phyloP scores from a whole-genome alignment of 1,140 invertebrate species.

The Oedothorax gibbosus region DNA sequence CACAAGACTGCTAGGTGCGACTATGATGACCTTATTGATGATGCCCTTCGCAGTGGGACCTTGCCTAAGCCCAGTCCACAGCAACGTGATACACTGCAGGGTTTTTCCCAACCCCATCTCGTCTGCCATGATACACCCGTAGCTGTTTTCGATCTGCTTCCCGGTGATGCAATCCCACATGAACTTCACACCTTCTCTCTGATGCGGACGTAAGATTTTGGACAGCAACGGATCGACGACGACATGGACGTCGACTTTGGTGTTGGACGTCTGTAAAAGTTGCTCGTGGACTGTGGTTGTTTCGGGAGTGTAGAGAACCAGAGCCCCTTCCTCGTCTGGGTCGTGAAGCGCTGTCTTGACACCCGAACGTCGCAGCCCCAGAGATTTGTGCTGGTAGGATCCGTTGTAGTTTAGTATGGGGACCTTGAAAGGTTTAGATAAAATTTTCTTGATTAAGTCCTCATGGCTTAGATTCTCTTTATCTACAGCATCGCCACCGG shows the following conservation, averaged over 20 bases:
- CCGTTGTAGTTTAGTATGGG: slow-evolving; percentile 90
- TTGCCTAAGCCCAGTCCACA: slow-evolving; percentile 94
- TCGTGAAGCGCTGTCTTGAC: slow-evolving; percentile 86
- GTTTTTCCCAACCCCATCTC: slow-evolving; percentile 99
- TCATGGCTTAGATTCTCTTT: slow-evolving; percentile 72
- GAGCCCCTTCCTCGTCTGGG: slow-evolving; percentile 91
- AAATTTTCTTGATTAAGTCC: slow-evolving; percentile 81
- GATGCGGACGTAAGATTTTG: slow-evolving; percentile 85
- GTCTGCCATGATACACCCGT: slow-evolving; percentile 98
- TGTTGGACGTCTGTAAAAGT: slow-evolving; percentile 91
- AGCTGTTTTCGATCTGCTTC: slow-evolving; percentile 84
- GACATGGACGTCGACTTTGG: slow-evolving; percentile 84
- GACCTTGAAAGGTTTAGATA: slow-evolving; percentile 93
- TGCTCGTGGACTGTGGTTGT: slow-evolving; percentile 78
- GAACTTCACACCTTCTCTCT: slow-evolving; percentile 98
- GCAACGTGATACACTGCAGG: slow-evolving; percentile 95
- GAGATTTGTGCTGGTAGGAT: slow-evolving; percentile 74
- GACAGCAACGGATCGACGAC: slow-evolving; percentile 75
- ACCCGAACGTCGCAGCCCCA: slow-evolving; percentile 80
- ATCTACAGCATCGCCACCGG: neutral
- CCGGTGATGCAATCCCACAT: slow-evolving; percentile 99
- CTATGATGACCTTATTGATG: slow-evolving; percentile 93
- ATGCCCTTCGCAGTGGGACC: slow-evolving; percentile 80
- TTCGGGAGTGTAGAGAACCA: slow-evolving; percentile 90
- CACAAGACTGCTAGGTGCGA: slow-evolving; percentile 96